Base-by-base conservation (phyloP, 2,888 invertebrate species). In the Eupithecia subfuscata region DNA sequence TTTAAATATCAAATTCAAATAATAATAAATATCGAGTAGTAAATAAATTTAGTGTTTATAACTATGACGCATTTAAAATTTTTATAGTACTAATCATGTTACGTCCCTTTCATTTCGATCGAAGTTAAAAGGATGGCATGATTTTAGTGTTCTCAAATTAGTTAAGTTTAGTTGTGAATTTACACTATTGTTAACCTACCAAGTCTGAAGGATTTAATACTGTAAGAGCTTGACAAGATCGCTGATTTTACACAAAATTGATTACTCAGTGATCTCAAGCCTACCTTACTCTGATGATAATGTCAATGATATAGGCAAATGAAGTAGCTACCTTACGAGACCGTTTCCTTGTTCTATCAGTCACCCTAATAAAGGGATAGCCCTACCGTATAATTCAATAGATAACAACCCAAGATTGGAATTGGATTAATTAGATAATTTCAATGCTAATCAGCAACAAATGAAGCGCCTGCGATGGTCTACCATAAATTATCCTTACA, bases 281-380 rank as follows among this genome's bases (percentile, higher is more conserved):
- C 18, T 18, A 16, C 64, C 18, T 18, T 34, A 64, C 64, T 18
- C 8, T 34, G 34, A 18, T 34, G 34, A 64, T 34, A 6, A 64
- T 64, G 34, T 16, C 64, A 18, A 64, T 30, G 22, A 60, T n/a
- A 67, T 16, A 68, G 68, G 40, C 43, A 68, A 43, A 40, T 40
- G 43, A 22, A 14, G 37, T 40, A n/a, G 22, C 22, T n/a, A 68
- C 22, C 68, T 34, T 18, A 64, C 34, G 16, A 68, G 43, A 25
- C 68, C 25, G 43, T 43, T 40, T 8, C 65, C 68, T 43, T 48
- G 48, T 65, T 48, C 34, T 72, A 72, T 71, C 48, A 40, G 48
- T 30, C 64, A 65, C 70, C 70, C 25, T 63, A 30, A 12, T 34
- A 60, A 73, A 60, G 79, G 80, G 78, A 80, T 81, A 78, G 77